Evolutionary conservation across 2,888 invertebrate genomes (phyloP).

Genomic region (Polydrusus tereticollis): DNA sequence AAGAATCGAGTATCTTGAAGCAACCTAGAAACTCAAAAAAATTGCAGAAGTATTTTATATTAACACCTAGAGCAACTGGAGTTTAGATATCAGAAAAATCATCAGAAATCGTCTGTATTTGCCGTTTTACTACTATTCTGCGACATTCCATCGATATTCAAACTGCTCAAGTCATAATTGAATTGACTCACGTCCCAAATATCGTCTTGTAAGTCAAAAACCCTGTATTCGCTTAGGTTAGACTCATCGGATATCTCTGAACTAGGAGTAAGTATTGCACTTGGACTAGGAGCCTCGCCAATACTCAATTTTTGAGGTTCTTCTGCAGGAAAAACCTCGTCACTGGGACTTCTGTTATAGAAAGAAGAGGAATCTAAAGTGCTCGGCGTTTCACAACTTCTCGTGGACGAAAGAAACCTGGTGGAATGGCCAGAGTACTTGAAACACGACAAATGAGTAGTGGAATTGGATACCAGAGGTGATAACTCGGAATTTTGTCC

Average conservation of each 20-base stretch:
- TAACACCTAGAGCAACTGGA: too few species aligned
- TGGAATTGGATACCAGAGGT: constrained; percentile 15
- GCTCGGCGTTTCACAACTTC: constrained; percentile 31
- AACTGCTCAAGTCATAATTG: constrained; percentile 63
- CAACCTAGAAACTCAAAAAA: too few species aligned
- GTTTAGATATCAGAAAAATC: too few species aligned
- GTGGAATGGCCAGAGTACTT: constrained; percentile 30
- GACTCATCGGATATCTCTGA: constrained; percentile 63
- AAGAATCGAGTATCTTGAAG: too few species aligned
- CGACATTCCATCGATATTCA: constrained; percentile 60
- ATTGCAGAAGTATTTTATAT: too few species aligned
- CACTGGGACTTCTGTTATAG: constrained; percentile 42
- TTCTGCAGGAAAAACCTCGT: constrained; percentile 37
- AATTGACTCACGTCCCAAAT: constrained; percentile 65
- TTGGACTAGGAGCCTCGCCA: constrained; percentile 63
- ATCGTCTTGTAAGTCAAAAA: constrained; percentile 63
- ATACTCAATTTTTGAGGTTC: constrained; percentile 39
- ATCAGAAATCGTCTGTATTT: constrained; percentile 37
- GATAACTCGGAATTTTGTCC: constrained; percentile 8
- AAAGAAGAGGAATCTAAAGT: constrained; percentile 44
- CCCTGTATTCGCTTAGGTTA: constrained; percentile 62
- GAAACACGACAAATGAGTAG: constrained; percentile 14
- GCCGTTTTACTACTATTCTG: constrained; percentile 51
- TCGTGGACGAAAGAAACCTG: constrained; percentile 25
- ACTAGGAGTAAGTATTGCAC: constrained; percentile 73